A percentile compares a stretch with the other conserved stretches of the same genome.
Evolutionary conservation across 2,888 invertebrate species (phyloP).

Genomic region (Dicyrtomina minuta): DNA sequence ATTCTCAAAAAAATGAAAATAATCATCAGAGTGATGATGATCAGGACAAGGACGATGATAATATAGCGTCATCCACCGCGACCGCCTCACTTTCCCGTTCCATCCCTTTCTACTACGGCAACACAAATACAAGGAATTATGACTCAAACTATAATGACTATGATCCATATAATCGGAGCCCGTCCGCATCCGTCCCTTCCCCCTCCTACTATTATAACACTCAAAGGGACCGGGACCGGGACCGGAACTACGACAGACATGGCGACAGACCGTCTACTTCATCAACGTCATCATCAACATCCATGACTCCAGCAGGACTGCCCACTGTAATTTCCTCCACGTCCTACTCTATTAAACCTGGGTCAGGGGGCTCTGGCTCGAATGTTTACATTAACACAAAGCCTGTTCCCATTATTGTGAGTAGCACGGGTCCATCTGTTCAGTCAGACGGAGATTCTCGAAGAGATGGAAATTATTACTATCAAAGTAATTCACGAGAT

Average conservation of each 20-base stretch:
- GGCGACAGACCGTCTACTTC: not conserved
- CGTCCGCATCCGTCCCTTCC: too few species aligned
- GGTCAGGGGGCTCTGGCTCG: constrained; percentile 27
- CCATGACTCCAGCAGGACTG: not conserved
- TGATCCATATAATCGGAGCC: not conserved
- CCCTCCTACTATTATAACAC: not conserved
- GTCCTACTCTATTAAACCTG: constrained; percentile 40
- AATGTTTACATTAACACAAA: constrained; percentile 40
- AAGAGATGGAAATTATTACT: too few species aligned
- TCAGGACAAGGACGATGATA: too few species aligned
- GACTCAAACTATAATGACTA: not conserved
- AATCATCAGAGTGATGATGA: not conserved
- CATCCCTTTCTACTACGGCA: constrained; percentile 8
- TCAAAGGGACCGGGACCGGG: not conserved
- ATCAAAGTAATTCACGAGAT: too few species aligned
- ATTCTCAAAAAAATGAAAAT: constrained; percentile 3
- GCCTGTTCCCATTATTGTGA: constrained; percentile 32
- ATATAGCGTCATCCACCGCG: too few species aligned
- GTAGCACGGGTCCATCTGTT: not conserved
- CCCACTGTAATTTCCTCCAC: constrained; percentile 33
- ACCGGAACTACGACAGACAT: too few species aligned
- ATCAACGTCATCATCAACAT: not conserved
- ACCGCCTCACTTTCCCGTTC: constrained; percentile 22
- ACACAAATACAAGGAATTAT: not conserved
- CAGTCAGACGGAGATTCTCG: too few species aligned